phyloP scores from a whole-genome alignment of 2,113 vertebrate genomes.

The Micromys minutus region DNA sequence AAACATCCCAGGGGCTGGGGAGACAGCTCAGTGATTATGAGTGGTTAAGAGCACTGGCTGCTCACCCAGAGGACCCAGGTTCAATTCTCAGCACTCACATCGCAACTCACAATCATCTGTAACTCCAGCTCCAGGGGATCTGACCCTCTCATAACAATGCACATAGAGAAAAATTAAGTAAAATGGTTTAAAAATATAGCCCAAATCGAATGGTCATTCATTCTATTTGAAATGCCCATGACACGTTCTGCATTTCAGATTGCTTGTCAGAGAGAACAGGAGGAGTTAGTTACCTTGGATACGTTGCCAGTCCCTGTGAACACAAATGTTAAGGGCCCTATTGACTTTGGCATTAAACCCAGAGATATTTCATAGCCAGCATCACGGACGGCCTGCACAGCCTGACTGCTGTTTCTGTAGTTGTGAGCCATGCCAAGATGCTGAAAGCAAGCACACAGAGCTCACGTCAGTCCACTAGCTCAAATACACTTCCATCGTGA shows the following conservation, averaged over 20 bases:
- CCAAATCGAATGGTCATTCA: background rate
- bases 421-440: slow-evolving; percentile 99
- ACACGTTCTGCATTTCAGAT: background rate
- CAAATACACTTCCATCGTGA: background rate
- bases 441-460: slow-evolving; percentile 85
- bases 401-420: slow-evolving; percentile 98
- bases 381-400: slow-evolving; percentile 96
- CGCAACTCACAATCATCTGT: background rate
- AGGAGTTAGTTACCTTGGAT: slow-evolving; percentile 93
- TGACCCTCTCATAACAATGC: background rate
- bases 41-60: background rate
- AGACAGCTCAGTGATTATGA: background rate
- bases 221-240: background rate
- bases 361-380: slow-evolving; percentile 98
- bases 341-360: slow-evolving; percentile 97
- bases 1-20: background rate
- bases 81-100: background rate
- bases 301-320: slow-evolving; percentile 99
- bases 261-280: slow-evolving; percentile 5
- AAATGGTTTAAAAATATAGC: background rate
- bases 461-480: background rate
- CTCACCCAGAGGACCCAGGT: background rate
- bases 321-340: slow-evolving; percentile 97
- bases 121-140: background rate
- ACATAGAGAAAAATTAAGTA: background rate